Evolutionary conservation across 2,888 invertebrate species (phyloP), one percentile per base, ranked within the genome.

Genomic region (Limenitis camilla): DNA sequence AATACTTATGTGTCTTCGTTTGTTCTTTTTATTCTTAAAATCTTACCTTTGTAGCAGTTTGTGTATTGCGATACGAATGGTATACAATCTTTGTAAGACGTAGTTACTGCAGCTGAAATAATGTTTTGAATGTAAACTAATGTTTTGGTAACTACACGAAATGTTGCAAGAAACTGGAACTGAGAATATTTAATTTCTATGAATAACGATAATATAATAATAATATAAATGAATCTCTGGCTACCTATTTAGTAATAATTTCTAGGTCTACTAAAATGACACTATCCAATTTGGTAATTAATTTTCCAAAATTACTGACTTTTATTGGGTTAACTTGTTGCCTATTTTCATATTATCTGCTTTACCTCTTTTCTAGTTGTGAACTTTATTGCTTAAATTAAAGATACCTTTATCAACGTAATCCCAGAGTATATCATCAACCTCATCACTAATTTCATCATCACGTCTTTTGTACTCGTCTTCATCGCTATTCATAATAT

Each of bases 21-120:
- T 2, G 10, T 30, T 30, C 10, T 31, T 4, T 31, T 8, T 10
- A 19, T 31, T 33, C 27, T 28, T 35, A 2, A n/a, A 1, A 7
- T n/a, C 38, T 56, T 61, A 83, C 84, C 81, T 69, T 76, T 79
- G 8, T 67, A 70, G 51, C 84, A 84, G 49, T 78, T 66, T 0
- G 80, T 75, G 49, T 76, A 75, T 3, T 66, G 61, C 0, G 84
- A 83, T 28, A 83, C 55, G 19, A 71, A 62, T 0, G 84, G 83
- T n/a, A 81, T 63, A 49, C 83, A 83, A 4, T 74, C 69, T n/a
- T 65, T 58, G 6, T 55, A 61, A 0, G 35, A 36, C 5, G 44
- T 8, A 5, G 53, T 31, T 5, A 58, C 51, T 1, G 62, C 62
- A 33, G 69, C 74, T 76, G 72, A 19, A 68, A 72, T 5, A 30